phyloP scores from a whole-genome alignment of 2,113 vertebrate genomes.

The Panthera leo region DNA sequence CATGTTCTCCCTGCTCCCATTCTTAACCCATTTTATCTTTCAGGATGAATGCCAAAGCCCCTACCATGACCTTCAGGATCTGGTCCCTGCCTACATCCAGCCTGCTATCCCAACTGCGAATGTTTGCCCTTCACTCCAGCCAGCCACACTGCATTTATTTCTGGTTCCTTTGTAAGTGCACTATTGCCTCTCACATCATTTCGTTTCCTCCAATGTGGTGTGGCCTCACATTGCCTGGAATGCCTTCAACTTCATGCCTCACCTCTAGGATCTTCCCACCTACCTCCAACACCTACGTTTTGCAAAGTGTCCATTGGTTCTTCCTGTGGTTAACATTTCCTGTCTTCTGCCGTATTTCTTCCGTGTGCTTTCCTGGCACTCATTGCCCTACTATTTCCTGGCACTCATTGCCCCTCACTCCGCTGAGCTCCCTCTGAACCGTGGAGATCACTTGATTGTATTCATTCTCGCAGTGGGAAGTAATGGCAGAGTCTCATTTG shows the following conservation, averaged over 20 bases:
- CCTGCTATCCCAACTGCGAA: fast-evolving
- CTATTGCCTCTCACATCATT: background rate
- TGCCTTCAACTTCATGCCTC: fast-evolving
- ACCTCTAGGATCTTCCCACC: fast-evolving
- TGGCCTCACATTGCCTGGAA: background rate
- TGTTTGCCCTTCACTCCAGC: fast-evolving
- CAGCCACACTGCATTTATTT: fast-evolving
- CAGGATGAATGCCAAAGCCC: background rate
- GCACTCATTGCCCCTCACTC: fast-evolving
- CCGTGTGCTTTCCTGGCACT: fast-evolving
- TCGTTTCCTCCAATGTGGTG: fast-evolving
- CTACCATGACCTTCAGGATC: background rate
- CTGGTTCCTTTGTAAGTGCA: fast-evolving
- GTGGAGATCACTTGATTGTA: fast-evolving
- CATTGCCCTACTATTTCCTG: fast-evolving
- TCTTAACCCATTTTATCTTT: fast-evolving
- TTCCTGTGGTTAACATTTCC: fast-evolving
- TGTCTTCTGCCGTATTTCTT: fast-evolving
- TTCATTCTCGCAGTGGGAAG: no score
- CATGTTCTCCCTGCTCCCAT: background rate
- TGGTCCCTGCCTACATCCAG: background rate
- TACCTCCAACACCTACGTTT: background rate
- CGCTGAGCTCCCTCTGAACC: no score
- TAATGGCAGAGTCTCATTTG: fast-evolving
- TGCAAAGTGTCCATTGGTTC: background rate